Base-by-base conservation (phyloP, 1,140 invertebrate genomes). In the Campoletis sonorensis region DNA sequence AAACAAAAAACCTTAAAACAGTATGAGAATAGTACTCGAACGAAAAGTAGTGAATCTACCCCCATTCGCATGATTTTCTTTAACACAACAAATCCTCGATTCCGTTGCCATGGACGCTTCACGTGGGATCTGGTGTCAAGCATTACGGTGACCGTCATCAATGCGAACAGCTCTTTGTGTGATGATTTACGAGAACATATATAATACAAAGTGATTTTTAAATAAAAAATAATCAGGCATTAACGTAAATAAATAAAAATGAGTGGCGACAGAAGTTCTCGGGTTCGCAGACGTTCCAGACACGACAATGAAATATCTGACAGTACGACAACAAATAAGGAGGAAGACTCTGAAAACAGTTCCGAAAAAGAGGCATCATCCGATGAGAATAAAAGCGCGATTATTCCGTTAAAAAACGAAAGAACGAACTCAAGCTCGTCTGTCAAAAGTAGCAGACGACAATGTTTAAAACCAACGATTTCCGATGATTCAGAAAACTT, bases 401-500 rank as follows among this genome's bases (percentile, higher is more conserved):
- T n/a, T 18, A 58, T 54, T n/a, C 54, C 30, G 54, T n/a, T 37
- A 15, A 33, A 26, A 61, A 61, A 30, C n/a, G 33, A 61, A 23
- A 54, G 75, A 16, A n/a, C 13, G 40, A 37, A 0, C 11, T 77
- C 51, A n/a, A 45, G 27, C 18, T 77, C 75, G 8, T 30, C 27
- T 26, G 51, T 77, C 54, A 54, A 54, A 40, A 77, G 51, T 64
- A 77, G 51, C 54, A 61, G 75, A 64, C 75, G 27, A 33, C 51
- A 58, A 21, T 64, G 75, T 64, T 3, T 33, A 18, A 64, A 26
- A 21, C 21, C 23, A 40, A 77, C 61, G 37, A 64, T 27, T 30
- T 77, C 75, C 30, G 54, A 61, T 54, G 75, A 61, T 21, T 77
- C 75, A 7, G 54, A 33, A 45, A 27, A 61, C 23, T 49, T n/a